phyloP scores from a whole-genome alignment of 2,797 vertebrate species.

The Periophthalmus magnuspinnatus region DNA sequence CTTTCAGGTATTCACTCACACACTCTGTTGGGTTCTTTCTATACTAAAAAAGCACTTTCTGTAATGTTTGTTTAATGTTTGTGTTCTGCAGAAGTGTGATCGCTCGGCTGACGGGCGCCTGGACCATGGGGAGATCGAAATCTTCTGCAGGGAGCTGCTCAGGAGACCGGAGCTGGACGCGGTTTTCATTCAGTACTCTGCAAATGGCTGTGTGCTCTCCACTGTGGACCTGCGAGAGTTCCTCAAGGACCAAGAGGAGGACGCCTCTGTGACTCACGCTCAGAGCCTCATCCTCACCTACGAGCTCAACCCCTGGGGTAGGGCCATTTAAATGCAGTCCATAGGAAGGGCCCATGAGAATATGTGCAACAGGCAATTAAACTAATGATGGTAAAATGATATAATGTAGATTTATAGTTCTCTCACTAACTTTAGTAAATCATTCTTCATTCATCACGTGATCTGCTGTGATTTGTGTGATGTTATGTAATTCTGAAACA shows the following conservation, averaged over 20 bases:
- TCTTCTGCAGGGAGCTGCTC: constrained; percentile 88
- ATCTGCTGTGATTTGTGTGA: no score
- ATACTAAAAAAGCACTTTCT: neutral
- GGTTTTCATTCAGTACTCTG: constrained; percentile 83
- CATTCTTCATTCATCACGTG: no score
- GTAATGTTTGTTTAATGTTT: neutral
- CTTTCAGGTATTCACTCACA: constrained; percentile 81
- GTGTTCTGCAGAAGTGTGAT: constrained; percentile 85
- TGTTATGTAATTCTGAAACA: no score
- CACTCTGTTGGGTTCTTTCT: neutral
- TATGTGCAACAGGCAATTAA: neutral
- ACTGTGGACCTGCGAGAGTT: constrained; percentile 87
- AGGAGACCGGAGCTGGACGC: constrained; percentile 88
- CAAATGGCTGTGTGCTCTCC: constrained; percentile 83
- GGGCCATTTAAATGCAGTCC: neutral
- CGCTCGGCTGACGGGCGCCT: constrained; percentile 83
- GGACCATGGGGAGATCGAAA: constrained; percentile 88
- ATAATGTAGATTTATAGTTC: neutral
- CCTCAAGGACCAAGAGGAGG: constrained; percentile 87
- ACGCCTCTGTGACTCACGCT: constrained; percentile 76
- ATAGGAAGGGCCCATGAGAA: neutral
- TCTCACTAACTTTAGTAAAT: neutral
- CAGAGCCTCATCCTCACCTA: constrained; percentile 82
- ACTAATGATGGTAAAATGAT: neutral
- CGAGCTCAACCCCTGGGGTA: constrained; percentile 92